These are phyloP conservation scores for Rhodinocichla rosea DNA, from an alignment of 2,113 vertebrate species.

Conservation along the genomic window DNA sequence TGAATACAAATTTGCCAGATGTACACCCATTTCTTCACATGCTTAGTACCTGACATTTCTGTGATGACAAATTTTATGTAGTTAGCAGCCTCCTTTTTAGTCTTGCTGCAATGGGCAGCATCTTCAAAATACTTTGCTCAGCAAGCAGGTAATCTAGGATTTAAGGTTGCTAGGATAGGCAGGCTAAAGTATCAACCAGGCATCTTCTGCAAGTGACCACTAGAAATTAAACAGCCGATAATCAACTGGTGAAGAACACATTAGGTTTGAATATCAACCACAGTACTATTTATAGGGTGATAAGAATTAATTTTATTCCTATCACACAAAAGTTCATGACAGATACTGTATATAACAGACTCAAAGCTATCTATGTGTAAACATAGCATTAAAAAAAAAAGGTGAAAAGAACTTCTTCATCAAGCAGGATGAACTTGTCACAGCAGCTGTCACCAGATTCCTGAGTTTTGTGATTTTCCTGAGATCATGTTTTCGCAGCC, in stretches of 20 bases:
- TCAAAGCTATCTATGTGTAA: background rate
- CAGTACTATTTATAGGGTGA: background rate
- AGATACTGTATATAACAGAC: background rate
- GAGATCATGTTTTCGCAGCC: background rate
- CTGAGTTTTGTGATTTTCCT: background rate
- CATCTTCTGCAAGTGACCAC: background rate
- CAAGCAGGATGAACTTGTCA: background rate
- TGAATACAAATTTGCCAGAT: background rate
- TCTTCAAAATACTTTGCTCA: background rate
- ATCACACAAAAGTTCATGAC: background rate
- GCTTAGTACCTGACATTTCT: background rate
- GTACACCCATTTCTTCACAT: background rate
- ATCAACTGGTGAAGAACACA: background rate
- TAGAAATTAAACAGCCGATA: background rate
- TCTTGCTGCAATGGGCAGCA: background rate
- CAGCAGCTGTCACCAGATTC: background rate
- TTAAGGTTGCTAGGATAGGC: background rate
- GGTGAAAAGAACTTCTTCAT: background rate
- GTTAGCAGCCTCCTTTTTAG: background rate
- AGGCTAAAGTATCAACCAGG: background rate
- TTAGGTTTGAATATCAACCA: background rate
- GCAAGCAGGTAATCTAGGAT: background rate
- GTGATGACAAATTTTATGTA: background rate
- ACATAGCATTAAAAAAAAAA: background rate
- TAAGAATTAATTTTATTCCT: conserved; percentile 36